phyloP scores from a whole-genome alignment of 2,888 invertebrate species.

The Eurytoma californica region DNA sequence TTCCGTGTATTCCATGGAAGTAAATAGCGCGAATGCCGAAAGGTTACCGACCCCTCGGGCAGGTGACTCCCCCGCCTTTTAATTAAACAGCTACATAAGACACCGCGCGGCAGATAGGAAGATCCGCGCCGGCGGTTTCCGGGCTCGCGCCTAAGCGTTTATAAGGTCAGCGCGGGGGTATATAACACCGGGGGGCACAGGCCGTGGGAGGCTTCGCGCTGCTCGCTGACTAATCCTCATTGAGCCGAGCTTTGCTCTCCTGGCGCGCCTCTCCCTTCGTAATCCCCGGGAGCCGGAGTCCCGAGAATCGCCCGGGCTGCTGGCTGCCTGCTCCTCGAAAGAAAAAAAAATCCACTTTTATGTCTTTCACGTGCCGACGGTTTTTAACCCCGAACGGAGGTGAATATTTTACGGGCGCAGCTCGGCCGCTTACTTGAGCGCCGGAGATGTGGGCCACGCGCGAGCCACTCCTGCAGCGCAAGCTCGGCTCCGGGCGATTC shows the following conservation, averaged over 20 bases:
- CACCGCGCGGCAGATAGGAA: not conserved
- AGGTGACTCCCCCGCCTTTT: too few species aligned
- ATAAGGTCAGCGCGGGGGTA: conserved; percentile 31
- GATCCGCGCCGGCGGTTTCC: conserved; percentile 22
- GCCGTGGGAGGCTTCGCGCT: not conserved
- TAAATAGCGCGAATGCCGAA: too few species aligned
- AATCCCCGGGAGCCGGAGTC: conserved; percentile 38
- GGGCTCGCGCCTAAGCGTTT: conserved; percentile 40
- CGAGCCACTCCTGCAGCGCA: too few species aligned
- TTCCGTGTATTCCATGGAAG: too few species aligned
- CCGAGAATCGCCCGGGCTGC: conserved; percentile 21
- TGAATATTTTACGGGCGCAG: not conserved
- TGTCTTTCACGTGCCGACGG: not conserved
- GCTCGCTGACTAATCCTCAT: conserved; percentile 44
- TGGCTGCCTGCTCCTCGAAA: not conserved
- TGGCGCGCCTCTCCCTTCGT: conserved; percentile 13
- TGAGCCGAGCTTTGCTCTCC: conserved; percentile 51
- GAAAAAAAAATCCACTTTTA: conserved; percentile 35
- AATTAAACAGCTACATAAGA: not conserved
- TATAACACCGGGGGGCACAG: conserved; percentile 2
- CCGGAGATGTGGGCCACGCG: not conserved
- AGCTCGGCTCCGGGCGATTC: too few species aligned
- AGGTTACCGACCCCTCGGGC: too few species aligned
- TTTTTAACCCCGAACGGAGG: too few species aligned
- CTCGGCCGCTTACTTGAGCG: not conserved